Base-by-base conservation (phyloP, 2,888 invertebrate species). In the Coenonympha glycerion region DNA sequence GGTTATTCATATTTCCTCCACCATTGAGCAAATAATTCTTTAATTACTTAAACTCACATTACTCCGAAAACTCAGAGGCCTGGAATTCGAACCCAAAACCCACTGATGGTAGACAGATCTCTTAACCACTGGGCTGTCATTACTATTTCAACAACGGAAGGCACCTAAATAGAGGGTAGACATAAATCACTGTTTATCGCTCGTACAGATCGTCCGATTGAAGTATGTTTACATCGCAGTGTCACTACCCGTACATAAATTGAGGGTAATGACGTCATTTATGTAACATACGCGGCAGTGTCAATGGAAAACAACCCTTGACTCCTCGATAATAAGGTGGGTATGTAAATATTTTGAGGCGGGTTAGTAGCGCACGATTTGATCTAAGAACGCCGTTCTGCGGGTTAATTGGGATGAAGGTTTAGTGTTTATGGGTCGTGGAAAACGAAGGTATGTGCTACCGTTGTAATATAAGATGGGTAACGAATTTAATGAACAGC, bases 251-350 rank as follows among this genome's bases (percentile, higher is more conserved):
- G 49, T 54, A 57, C 50, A 52, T 57, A 54, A 42, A 44, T 45
- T 56, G 49, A 51, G 52, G 56, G 57, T 56, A 52, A 59, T 54
- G 54, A 53, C 55, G 53, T 54, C 54, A 57, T 64, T 64, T 59
- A 61, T 61, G 57, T 60, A 62, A 66, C 44, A 42, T 33, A 49
- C 15, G 28, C 37, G 54, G 55, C 54, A 60, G 63, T 66, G 68
- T 19, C 9, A 21, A 6, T 5, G 46, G 19, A 26, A 49, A 41
- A 13, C 46, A 40, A 19, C 9, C 45, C 28, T 47, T 47, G 37
- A 26, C 8, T 6, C 24, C 3, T 21, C 19, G 9, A 19, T 9
- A 9, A 24, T 33, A 50, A 26, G 39, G 45, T 22, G 6, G 33
- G 6, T 21, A 9, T 21, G 21, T 45, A 33, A 33, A 34, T 45